A percentile compares a stretch with the other conserved stretches of the same genome.
phyloP scores from a whole-genome alignment of 2,113 vertebrate species.

The Pachyramphus minor region DNA sequence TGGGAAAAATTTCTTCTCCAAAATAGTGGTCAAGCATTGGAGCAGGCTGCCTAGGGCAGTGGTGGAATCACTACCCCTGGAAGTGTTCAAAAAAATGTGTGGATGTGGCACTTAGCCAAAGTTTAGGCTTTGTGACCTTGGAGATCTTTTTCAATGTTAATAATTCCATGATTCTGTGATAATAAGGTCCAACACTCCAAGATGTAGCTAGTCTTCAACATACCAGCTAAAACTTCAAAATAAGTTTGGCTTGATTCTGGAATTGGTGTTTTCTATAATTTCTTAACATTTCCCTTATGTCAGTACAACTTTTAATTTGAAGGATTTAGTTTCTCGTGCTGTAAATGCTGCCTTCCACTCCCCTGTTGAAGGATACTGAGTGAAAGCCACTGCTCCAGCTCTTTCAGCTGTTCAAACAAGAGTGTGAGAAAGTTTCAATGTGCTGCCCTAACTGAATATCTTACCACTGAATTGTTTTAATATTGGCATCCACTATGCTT shows the following conservation, averaged over 20 bases:
- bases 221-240: not conserved
- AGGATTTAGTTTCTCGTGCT: not conserved
- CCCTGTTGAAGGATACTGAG: not conserved
- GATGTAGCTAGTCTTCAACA: not conserved
- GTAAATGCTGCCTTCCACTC: not conserved
- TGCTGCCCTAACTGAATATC: not conserved
- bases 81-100: not conserved
- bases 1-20: not conserved
- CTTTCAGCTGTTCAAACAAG: not conserved
- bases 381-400: not conserved
- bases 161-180: not conserved
- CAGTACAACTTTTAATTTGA: not conserved
- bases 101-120: not conserved
- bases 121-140: not conserved
- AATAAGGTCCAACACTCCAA: not conserved
- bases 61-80: no score
- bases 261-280: not conserved
- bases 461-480: not conserved
- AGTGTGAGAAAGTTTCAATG: not conserved
- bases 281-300: not conserved
- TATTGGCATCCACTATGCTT: not conserved
- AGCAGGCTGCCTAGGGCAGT: no score
- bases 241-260: not conserved
- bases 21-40: no score
- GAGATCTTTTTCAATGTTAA: not conserved